These are phyloP conservation scores for Uromys caudimaculatus DNA, from an alignment of 2,797 vertebrate species.

Conservation along the genomic window DNA sequence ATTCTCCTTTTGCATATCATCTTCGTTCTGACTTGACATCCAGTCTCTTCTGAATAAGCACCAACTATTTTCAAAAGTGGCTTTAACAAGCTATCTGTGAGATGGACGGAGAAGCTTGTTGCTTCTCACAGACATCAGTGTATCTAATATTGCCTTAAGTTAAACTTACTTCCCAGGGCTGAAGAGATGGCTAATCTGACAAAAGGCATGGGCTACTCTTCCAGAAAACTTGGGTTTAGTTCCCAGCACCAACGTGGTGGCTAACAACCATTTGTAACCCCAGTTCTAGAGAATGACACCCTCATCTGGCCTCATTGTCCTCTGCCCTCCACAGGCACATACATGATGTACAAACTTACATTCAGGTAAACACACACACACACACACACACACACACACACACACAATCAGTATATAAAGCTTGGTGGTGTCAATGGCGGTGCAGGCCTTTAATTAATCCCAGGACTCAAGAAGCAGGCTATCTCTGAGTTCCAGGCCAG, in stretches of 20 bases:
- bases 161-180: not conserved
- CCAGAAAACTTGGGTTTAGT: not conserved
- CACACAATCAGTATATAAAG: not conserved
- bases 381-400: too few species aligned
- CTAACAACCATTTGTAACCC: not conserved
- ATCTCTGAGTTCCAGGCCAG: not conserved
- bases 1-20: not conserved
- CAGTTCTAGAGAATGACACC: not conserved
- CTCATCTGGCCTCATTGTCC: not conserved
- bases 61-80: not conserved
- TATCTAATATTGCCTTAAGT: not conserved
- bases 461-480: not conserved
- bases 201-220: not conserved
- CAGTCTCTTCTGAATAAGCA: slow-evolving; percentile 18
- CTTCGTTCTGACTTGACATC: not conserved
- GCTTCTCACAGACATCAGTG: not conserved
- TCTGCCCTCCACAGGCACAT: not conserved
- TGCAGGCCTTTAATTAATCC: not conserved
- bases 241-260: not conserved
- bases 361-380: too few species aligned
- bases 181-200: not conserved
- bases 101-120: not conserved
- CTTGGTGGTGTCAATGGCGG: too few species aligned
- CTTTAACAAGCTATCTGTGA: not conserved
- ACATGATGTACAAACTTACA: not conserved